A percentile compares a stretch with the other conserved stretches of the same genome.
Evolutionary conservation across 2,113 vertebrate genomes (phyloP).

Genomic region (Felis catus): DNA sequence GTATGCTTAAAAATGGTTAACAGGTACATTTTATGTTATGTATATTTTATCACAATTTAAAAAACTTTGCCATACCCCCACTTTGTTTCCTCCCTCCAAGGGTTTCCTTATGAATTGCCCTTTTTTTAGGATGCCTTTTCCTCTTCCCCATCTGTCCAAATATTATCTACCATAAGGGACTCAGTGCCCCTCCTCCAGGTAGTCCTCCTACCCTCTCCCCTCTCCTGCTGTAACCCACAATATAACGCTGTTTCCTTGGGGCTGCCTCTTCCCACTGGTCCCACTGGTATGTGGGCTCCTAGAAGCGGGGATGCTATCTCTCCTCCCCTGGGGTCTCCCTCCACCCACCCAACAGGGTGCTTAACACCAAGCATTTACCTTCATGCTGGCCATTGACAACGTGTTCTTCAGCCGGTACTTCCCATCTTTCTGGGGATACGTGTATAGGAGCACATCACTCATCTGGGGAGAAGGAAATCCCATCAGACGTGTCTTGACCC

Average conservation of each 20-base stretch:
- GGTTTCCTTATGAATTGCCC: neutral
- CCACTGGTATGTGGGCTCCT: neutral
- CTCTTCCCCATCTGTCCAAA: neutral
- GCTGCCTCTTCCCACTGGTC: neutral
- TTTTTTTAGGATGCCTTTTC: neutral
- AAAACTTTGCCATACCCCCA: neutral
- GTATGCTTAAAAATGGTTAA: neutral
- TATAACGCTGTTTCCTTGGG: neutral
- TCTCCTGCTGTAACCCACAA: too few species aligned
- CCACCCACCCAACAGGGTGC: neutral
- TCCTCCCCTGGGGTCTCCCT: neutral
- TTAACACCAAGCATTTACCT: conserved; percentile 83
- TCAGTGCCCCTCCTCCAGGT: neutral
- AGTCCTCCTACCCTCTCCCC: neutral
- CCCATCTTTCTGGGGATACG: conserved; percentile 96
- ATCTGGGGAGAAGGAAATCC: conserved; percentile 87
- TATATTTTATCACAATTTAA: neutral
- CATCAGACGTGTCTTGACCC: neutral
- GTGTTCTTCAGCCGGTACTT: conserved; percentile 96
- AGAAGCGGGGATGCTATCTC: neutral
- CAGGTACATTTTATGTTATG: neutral
- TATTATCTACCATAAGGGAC: neutral
- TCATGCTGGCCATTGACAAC: conserved; percentile 90
- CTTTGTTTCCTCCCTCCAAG: neutral
- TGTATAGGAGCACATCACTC: conserved; percentile 97